phyloP scores from a whole-genome alignment of 2,797 vertebrate genomes.

The Scyliorhinus canicula region DNA sequence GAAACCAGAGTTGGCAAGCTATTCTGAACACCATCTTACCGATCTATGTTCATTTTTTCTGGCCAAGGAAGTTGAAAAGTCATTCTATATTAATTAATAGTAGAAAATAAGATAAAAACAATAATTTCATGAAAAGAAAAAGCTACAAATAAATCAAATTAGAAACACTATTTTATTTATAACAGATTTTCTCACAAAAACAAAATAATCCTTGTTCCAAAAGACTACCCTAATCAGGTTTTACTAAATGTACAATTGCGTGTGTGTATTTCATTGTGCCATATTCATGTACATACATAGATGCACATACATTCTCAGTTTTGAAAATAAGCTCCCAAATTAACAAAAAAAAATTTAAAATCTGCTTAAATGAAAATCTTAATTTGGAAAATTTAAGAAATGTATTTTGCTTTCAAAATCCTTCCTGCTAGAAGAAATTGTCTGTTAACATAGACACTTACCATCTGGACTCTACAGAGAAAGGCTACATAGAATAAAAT shows the following conservation, averaged over 20 bases:
- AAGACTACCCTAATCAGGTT: background rate
- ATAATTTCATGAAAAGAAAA: slow-evolving; percentile 39
- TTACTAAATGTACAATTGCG: background rate
- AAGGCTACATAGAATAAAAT: background rate
- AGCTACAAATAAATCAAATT: slow-evolving; percentile 1
- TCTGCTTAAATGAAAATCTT: background rate
- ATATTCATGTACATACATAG: background rate
- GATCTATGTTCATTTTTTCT: slow-evolving; percentile 87
- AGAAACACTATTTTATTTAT: background rate
- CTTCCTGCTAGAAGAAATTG: background rate
- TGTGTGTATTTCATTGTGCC: background rate
- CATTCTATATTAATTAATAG: slow-evolving; percentile 85
- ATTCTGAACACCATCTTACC: slow-evolving; percentile 75
- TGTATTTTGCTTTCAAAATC: background rate
- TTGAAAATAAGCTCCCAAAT: background rate
- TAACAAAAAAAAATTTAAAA: background rate
- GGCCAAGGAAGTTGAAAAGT: slow-evolving; percentile 98
- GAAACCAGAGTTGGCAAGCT: slow-evolving; percentile 48
- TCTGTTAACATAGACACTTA: background rate
- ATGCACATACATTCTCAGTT: background rate
- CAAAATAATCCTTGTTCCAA: background rate
- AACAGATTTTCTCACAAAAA: background rate
- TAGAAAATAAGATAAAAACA: slow-evolving; percentile 65
- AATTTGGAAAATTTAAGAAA: background rate
- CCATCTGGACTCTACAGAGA: background rate